These are phyloP conservation scores for Scomber colias DNA, from an alignment of 2,113 vertebrate species.

Conservation along the genomic window DNA sequence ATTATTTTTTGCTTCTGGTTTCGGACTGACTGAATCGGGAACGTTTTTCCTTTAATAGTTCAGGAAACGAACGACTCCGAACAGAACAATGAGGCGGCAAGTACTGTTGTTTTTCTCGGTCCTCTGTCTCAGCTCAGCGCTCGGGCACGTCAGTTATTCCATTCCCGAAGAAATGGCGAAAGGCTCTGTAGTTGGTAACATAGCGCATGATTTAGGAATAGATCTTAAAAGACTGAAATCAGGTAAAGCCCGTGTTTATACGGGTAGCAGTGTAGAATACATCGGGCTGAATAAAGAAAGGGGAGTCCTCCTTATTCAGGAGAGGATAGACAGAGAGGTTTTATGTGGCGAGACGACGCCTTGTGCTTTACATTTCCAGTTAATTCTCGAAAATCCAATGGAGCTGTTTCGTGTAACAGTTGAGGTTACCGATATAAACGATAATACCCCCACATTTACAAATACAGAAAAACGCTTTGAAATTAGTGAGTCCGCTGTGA, in stretches of 20 bases:
- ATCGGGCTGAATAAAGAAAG: slow-evolving; percentile 78
- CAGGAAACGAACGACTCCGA: not conserved
- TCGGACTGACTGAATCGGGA: not conserved
- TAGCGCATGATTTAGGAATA: slow-evolving; percentile 82
- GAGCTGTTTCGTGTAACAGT: slow-evolving; percentile 60
- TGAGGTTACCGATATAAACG: slow-evolving; percentile 64
- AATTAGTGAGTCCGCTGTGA: slow-evolving; percentile 46
- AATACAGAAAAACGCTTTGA: slow-evolving; percentile 50
- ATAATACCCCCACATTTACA: slow-evolving; percentile 51
- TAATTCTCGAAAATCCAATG: slow-evolving; percentile 76
- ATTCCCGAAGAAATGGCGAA: slow-evolving; percentile 84
- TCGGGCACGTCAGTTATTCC: slow-evolving; percentile 80
- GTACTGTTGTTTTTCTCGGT: slow-evolving; percentile 65
- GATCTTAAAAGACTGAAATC: slow-evolving; percentile 74
- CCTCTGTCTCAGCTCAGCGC: slow-evolving; percentile 19
- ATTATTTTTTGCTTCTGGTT: not conserved
- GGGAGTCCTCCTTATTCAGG: slow-evolving; percentile 71
- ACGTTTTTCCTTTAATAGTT: not conserved
- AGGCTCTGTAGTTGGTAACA: slow-evolving; percentile 82
- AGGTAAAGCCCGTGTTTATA: slow-evolving; percentile 77
- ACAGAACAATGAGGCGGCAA: slow-evolving; percentile 71
- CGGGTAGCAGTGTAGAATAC: slow-evolving; percentile 76
- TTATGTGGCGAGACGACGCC: slow-evolving; percentile 79
- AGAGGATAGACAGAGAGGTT: slow-evolving; percentile 83
- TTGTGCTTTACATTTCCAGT: slow-evolving; percentile 76